A percentile compares a stretch with the other conserved stretches of the same genome.
Conservation (phyloP, 2,888 invertebrate genomes). For the Gnatocerus cornutus region DNA sequence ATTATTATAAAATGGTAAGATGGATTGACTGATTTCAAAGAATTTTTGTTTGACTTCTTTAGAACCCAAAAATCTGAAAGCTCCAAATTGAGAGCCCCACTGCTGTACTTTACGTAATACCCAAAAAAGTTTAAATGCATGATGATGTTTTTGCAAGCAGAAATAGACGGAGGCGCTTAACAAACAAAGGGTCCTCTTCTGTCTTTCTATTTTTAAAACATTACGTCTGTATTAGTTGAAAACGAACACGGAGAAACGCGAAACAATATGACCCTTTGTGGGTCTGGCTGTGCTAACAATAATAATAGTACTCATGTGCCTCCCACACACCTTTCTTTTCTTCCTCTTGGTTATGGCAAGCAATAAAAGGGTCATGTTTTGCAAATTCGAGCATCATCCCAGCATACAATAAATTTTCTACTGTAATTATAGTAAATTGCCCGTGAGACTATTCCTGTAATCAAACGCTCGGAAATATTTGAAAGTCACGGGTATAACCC, state of each 20-base stretch:
- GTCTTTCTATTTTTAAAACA: background rate
- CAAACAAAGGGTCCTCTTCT: too few species aligned
- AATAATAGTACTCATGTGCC: constrained; percentile 6
- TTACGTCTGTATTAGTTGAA: background rate
- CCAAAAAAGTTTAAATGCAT: too few species aligned
- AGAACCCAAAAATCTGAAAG: too few species aligned
- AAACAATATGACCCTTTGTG: background rate
- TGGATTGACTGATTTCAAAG: too few species aligned
- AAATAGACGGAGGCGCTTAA: too few species aligned
- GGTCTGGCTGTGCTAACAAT: background rate
- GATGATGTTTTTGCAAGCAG: too few species aligned
- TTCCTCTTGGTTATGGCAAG: background rate
- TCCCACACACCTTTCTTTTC: background rate
- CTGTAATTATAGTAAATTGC: constrained; percentile 40
- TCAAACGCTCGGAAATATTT: constrained; percentile 44
- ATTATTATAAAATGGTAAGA: too few species aligned
- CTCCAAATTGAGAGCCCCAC: too few species aligned
- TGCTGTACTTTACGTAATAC: too few species aligned
- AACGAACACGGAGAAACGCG: too few species aligned
- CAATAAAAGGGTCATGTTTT: constrained; percentile 19
- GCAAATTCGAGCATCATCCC: constrained; percentile 13
- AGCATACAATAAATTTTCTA: constrained; percentile 11
- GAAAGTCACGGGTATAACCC: constrained; percentile 48
- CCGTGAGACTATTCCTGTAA: constrained; percentile 43
- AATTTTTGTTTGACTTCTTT: too few species aligned